Percentiles rank a stretch among this genome's conserved stretches.
These are phyloP conservation scores for Corythucha ciliata DNA, from an alignment of 2,888 invertebrate genomes.

Conservation along the genomic window DNA sequence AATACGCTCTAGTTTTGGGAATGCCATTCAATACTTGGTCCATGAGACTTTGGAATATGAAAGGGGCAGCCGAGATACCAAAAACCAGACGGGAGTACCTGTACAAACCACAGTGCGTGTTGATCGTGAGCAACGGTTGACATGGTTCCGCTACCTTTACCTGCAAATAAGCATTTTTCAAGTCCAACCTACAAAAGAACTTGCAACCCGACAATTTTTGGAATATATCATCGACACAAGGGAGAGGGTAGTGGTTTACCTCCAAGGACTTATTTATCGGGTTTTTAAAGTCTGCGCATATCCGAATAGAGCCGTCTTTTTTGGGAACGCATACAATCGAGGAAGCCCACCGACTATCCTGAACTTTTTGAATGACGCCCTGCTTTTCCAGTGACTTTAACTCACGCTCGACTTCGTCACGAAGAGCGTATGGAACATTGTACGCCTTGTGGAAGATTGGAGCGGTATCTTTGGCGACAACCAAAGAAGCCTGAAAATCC, in stretches of 20 bases:
- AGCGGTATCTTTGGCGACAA: slow-evolving; percentile 19
- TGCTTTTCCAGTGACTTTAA: slow-evolving; percentile 13
- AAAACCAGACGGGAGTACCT: neutral
- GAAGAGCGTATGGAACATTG: slow-evolving; percentile 20
- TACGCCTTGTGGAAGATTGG: slow-evolving; percentile 25
- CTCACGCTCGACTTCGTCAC: slow-evolving; percentile 17
- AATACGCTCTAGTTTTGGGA: neutral
- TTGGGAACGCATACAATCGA: slow-evolving; percentile 4
- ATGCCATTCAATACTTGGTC: slow-evolving; percentile 2
- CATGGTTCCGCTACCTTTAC: neutral
- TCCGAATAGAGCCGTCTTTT: slow-evolving; percentile 15
- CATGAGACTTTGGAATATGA: slow-evolving; percentile 8
- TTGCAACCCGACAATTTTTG: slow-evolving; percentile 9
- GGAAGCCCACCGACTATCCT: slow-evolving; percentile 22
- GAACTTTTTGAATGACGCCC: slow-evolving; percentile 21
- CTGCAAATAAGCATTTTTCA: slow-evolving; percentile 1
- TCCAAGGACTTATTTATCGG: slow-evolving; percentile 17
- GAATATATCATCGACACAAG: slow-evolving; percentile 19
- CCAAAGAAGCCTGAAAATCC: slow-evolving; percentile 13
- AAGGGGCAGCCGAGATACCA: slow-evolving; percentile 3
- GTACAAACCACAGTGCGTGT: slow-evolving; percentile 9
- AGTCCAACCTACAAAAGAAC: slow-evolving; percentile 8
- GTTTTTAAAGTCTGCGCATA: neutral
- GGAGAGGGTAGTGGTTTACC: slow-evolving; percentile 23
- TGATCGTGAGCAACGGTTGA: neutral